Base-by-base conservation (phyloP, 2,797 vertebrate species). In the Danio tinwini region DNA sequence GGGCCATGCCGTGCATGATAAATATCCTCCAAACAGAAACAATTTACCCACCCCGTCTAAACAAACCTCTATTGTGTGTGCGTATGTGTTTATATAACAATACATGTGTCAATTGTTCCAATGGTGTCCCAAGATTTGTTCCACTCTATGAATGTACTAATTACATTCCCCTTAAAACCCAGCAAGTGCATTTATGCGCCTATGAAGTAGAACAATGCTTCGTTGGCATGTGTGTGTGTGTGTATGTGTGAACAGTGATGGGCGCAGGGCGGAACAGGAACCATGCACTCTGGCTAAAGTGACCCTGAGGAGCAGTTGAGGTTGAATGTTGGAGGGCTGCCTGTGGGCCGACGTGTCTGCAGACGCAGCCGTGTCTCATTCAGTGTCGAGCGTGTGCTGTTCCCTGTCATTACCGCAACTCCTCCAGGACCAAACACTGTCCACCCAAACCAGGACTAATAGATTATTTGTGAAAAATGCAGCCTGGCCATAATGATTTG, bases 191-290 rank as follows among this genome's bases (percentile, higher is more conserved):
- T 61, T 47, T 69, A n/a, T 63, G 14, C 74, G 47, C 44, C 42
- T 49, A 10, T 76, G 72, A 62, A 56, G 13, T 5, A 78, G 17
- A 62, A 71, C 76, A 70, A 70, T 74, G 77, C 76, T 58, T 19
- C 19, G 53, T n/a, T 42, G 62, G 59, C 65, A 19, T 62, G 45
- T 73, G 56, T 74, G 64, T 72, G 44, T 72, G 11, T 82, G 83
- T 82, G 85, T 82, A 83, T 83, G 84, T 78, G 72, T 78, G 62
- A 74, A 56, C 61, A 74, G 81, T 73, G 82, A 74, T 81, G 71
- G 85, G 81, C 81, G 63, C 84, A 89, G 92, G 91, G 92, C 90
- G 89, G 91, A 90, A 93, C 91, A 93, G 92, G 92, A 93, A 93
- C 82, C 86, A 92, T 50, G 86, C 88, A 84, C 85, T 81, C 87